Evolutionary conservation across 2,888 invertebrate genomes (phyloP).

Genomic region (Eupsilia transversa): DNA sequence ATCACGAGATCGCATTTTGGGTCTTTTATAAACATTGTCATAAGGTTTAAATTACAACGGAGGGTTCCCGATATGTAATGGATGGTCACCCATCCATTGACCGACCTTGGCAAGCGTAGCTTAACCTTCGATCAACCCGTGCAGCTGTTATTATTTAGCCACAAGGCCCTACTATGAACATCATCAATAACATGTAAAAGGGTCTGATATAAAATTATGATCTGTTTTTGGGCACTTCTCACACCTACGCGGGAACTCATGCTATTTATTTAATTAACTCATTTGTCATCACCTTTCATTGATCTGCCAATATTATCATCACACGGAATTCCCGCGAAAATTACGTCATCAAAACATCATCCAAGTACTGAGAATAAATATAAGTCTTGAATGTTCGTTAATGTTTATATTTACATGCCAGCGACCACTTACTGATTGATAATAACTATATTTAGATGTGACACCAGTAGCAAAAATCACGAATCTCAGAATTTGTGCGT

Average conservation of each 20-base stretch:
- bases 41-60: too few species aligned
- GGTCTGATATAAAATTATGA: neutral
- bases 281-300: slow-evolving; percentile 29
- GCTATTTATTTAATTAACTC: neutral
- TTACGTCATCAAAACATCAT: slow-evolving; percentile 27
- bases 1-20: neutral
- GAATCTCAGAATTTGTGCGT: slow-evolving; percentile 7
- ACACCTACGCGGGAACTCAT: neutral
- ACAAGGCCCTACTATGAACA: too few species aligned
- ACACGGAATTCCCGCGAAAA: slow-evolving; percentile 31
- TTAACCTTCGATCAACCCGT: too few species aligned
- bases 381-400: neutral
- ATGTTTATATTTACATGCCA: slow-evolving; percentile 37
- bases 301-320: slow-evolving; percentile 37
- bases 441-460: slow-evolving; percentile 45
- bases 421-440: slow-evolving; percentile 23
- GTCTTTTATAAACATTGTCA: neutral
- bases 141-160: too few species aligned
- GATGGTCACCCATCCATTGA: too few species aligned
- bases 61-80: too few species aligned
- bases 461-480: slow-evolving; percentile 6
- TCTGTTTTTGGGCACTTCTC: neutral
- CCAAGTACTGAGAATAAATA: slow-evolving; percentile 42
- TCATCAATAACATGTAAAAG: neutral
- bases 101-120: too few species aligned